Percentiles rank a stretch among this genome's conserved stretches.
These are phyloP conservation scores for Drosophila pseudotakahashii DNA, from an alignment of 2,888 invertebrate species.

Conservation along the genomic window DNA sequence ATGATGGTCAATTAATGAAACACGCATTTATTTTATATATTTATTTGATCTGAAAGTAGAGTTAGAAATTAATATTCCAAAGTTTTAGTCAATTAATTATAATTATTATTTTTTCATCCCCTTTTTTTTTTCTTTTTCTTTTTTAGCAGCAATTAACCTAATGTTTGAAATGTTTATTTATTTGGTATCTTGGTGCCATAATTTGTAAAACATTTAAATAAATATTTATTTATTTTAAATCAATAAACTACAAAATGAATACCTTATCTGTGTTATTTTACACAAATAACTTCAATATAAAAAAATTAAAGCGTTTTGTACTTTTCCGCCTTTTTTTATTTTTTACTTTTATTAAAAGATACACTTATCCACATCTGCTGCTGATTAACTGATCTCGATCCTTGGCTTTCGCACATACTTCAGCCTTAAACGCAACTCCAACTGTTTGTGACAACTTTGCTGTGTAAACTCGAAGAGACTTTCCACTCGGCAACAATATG, in stretches of 20 bases:
- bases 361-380: not conserved
- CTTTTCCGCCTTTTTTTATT: not conserved
- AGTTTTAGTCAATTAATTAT: not conserved
- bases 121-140: not conserved
- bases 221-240: too few relatives aligned
- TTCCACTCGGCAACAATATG: conserved; percentile 56
- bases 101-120: not conserved
- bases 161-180: not conserved
- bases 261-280: not conserved
- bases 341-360: too few relatives aligned
- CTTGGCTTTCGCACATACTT: conserved; percentile 7
- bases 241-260: too few relatives aligned
- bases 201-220: not conserved
- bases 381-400: conserved; percentile 28
- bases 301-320: not conserved
- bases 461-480: conserved; percentile 22
- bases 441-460: conserved; percentile 34
- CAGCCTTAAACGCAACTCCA: not conserved
- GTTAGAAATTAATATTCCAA: not conserved
- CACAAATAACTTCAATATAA: not conserved
- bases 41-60: too few relatives aligned
- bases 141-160: not conserved
- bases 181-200: not conserved
- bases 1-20: not conserved
- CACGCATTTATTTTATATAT: not conserved